A percentile compares a stretch with the other conserved stretches of the same genome.
These are phyloP conservation scores for Oreonectes daqikongensis DNA, from an alignment of 2,797 vertebrate species.

Conservation along the genomic window DNA sequence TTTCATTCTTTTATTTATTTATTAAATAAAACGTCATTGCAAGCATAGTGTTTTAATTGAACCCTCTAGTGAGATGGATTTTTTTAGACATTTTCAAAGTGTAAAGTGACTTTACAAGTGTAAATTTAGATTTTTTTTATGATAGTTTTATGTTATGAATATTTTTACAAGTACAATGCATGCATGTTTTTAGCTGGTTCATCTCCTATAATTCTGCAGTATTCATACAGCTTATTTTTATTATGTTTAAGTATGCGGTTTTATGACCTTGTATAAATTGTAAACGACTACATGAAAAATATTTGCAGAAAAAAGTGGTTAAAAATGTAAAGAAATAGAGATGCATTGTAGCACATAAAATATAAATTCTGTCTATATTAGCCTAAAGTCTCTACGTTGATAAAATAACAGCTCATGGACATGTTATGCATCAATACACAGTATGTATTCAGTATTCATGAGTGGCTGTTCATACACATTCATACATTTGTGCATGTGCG, in stretches of 20 bases:
- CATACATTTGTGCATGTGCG: slow-evolving; percentile 22
- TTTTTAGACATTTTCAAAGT: no score
- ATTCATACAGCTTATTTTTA: neutral
- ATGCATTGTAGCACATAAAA: neutral
- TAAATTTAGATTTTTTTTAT: no score
- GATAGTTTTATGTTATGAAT: no score
- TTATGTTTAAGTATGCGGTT: neutral
- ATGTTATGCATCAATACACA: neutral
- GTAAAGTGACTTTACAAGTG: no score
- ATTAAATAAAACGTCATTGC: no score
- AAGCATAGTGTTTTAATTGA: no score
- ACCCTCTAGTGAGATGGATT: no score
- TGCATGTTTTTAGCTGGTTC: no score
- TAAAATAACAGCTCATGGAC: neutral
- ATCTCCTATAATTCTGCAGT: no score
- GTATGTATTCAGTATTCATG: neutral
- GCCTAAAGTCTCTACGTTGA: neutral
- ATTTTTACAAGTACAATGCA: no score
- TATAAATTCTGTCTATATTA: neutral
- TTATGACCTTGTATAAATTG: neutral
- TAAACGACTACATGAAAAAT: neutral
- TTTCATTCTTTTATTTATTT: no score
- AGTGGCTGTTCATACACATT: neutral
- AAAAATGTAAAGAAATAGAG: neutral
- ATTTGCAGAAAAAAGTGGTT: neutral